Evolutionary conservation across 2,797 vertebrate species (phyloP).

Genomic region (Danio tinwini): DNA sequence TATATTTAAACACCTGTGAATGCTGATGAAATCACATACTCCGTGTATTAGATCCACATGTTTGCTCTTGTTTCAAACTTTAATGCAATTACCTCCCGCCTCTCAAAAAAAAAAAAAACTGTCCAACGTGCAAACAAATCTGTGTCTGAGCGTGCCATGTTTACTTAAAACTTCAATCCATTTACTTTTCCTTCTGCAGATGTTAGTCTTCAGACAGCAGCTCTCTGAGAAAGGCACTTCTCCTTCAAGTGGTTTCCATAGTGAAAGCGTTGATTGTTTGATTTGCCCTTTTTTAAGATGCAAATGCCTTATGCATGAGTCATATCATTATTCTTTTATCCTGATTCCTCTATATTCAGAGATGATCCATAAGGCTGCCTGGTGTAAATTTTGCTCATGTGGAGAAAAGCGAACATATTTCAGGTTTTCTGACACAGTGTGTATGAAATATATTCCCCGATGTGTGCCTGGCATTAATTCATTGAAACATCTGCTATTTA

Average conservation of each 20-base stretch:
- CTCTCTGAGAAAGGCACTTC: slow-evolving; percentile 44
- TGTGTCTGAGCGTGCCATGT: slow-evolving; percentile 41
- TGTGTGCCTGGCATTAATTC: background rate
- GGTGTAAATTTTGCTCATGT: background rate
- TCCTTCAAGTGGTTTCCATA: slow-evolving; percentile 59
- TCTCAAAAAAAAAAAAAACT: background rate
- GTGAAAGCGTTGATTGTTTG: slow-evolving; percentile 60
- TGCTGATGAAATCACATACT: background rate
- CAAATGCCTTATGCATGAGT: slow-evolving; percentile 48
- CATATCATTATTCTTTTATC: slow-evolving; percentile 43
- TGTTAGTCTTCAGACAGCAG: slow-evolving; percentile 58
- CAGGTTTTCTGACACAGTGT: background rate
- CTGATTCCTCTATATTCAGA: slow-evolving; percentile 29
- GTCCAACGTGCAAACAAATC: slow-evolving; percentile 49
- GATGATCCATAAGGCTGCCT: background rate
- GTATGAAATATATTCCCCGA: background rate
- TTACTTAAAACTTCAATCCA: slow-evolving; percentile 62
- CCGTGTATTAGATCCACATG: background rate
- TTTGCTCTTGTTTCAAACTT: slow-evolving; percentile 9
- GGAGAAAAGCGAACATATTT: slow-evolving; percentile 4
- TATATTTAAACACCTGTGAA: background rate
- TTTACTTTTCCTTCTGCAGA: slow-evolving; percentile 58
- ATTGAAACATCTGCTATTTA: background rate
- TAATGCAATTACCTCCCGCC: background rate
- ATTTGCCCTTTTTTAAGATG: slow-evolving; percentile 49